phyloP scores from a whole-genome alignment of 2,888 invertebrate genomes.

The Anagyrus pseudococci region DNA sequence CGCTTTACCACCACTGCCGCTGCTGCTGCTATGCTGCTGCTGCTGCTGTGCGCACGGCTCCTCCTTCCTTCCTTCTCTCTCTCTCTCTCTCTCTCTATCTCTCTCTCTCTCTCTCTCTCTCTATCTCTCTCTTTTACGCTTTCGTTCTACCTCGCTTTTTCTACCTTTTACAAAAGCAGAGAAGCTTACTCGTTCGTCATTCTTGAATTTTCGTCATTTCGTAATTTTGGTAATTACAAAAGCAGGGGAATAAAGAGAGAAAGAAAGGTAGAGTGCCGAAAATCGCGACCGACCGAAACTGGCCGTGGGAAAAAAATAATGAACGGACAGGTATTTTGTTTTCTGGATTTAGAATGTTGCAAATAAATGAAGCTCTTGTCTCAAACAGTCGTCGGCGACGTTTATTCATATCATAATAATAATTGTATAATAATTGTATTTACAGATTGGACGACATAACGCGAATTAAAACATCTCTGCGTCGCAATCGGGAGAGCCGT shows the following conservation, averaged over 20 bases:
- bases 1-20: too few relatives aligned
- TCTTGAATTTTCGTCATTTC: too few relatives aligned
- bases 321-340: not conserved
- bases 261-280: too few relatives aligned
- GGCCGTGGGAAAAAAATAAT: not conserved
- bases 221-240: too few relatives aligned
- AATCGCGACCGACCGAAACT: not conserved
- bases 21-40: not conserved
- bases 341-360: not conserved
- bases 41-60: not conserved
- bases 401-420: conserved; percentile 47
- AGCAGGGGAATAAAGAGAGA: too few relatives aligned
- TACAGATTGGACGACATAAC: conserved; percentile 57
- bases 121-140: not conserved
- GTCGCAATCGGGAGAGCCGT: conserved; percentile 36
- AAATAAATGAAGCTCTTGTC: conserved; percentile 36
- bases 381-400: conserved; percentile 51
- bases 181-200: too few relatives aligned
- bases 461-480: conserved; percentile 43
- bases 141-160: too few relatives aligned
- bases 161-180: too few relatives aligned
- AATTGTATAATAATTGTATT: conserved; percentile 57
- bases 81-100: conserved; percentile 3
- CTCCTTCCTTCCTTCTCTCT: conserved; percentile 2
- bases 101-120: not conserved